Conservation (phyloP, 2,888 invertebrate genomes). For the Acronicta psi region DNA sequence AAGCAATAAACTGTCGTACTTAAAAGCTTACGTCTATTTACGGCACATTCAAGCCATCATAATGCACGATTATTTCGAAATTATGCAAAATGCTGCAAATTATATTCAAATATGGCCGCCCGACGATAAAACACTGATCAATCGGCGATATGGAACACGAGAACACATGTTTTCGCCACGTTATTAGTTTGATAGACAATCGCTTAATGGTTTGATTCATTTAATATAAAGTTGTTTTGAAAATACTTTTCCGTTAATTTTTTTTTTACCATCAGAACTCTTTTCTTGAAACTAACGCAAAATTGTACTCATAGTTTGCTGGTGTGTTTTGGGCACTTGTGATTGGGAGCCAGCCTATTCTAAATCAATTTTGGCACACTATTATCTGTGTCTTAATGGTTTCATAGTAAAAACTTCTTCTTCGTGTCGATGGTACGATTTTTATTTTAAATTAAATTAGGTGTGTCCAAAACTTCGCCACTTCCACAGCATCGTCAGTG, state of each 20-base stretch:
- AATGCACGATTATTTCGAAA: slow-evolving; percentile 43
- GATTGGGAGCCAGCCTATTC: too few species aligned
- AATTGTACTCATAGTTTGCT: too few species aligned
- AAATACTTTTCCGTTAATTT: too few species aligned
- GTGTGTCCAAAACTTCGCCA: too few species aligned
- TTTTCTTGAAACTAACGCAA: neutral
- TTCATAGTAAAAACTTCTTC: too few species aligned
- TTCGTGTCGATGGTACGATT: too few species aligned
- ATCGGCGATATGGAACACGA: slow-evolving; percentile 47
- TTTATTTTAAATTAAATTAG: too few species aligned
- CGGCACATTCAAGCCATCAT: slow-evolving; percentile 21
- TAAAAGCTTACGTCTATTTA: slow-evolving; percentile 22
- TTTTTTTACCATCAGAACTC: neutral
- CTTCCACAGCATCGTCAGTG: too few species aligned
- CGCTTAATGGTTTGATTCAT: neutral
- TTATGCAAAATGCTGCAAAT: slow-evolving; percentile 57
- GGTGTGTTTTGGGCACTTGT: too few species aligned
- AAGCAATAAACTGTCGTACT: slow-evolving; percentile 20
- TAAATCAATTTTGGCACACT: too few species aligned
- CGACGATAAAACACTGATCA: slow-evolving; percentile 49
- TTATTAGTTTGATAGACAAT: slow-evolving; percentile 66
- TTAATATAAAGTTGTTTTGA: too few species aligned
- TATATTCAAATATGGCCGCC: slow-evolving; percentile 47
- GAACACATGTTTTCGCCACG: slow-evolving; percentile 57
- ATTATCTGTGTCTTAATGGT: too few species aligned